These are phyloP conservation scores for Myrmecophaga tridactyla DNA, from an alignment of 2,113 vertebrate species.

Conservation along the genomic window DNA sequence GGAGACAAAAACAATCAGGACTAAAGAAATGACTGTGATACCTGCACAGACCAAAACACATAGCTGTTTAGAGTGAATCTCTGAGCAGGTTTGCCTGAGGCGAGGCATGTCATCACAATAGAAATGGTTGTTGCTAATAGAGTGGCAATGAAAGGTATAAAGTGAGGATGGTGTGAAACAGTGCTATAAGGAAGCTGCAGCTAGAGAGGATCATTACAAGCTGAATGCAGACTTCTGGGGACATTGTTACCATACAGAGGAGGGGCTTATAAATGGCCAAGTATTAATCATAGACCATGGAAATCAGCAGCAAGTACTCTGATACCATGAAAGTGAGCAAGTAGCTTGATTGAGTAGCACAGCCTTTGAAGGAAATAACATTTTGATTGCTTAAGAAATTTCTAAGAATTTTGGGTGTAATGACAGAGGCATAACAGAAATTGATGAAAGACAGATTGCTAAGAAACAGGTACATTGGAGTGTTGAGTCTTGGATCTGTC, in stretches of 20 bases:
- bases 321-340: slow-evolving; percentile 43
- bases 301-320: slow-evolving; percentile 53
- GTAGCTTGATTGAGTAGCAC: slow-evolving; percentile 43
- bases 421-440: slow-evolving; percentile 61
- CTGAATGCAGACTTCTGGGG: slow-evolving; percentile 24
- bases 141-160: slow-evolving; percentile 60
- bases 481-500: slow-evolving; percentile 49
- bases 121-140: no score
- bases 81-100: no score
- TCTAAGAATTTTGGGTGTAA: slow-evolving; percentile 55
- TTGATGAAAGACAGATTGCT: slow-evolving; percentile 64
- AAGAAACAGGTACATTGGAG: slow-evolving; percentile 67
- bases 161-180: slow-evolving; percentile 57
- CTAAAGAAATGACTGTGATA: no score
- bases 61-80: no score
- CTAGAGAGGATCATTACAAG: slow-evolving; percentile 37
- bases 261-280: slow-evolving; percentile 67
- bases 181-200: slow-evolving; percentile 49
- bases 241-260: slow-evolving; percentile 53
- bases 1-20: no score
- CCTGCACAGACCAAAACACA: no score
- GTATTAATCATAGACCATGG: slow-evolving; percentile 68
- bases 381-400: slow-evolving; percentile 50
- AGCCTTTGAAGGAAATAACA: slow-evolving; percentile 33
- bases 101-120: no score